Evolutionary conservation across 2,797 vertebrate species (phyloP).

Genomic region (Periophthalmus magnuspinnatus): DNA sequence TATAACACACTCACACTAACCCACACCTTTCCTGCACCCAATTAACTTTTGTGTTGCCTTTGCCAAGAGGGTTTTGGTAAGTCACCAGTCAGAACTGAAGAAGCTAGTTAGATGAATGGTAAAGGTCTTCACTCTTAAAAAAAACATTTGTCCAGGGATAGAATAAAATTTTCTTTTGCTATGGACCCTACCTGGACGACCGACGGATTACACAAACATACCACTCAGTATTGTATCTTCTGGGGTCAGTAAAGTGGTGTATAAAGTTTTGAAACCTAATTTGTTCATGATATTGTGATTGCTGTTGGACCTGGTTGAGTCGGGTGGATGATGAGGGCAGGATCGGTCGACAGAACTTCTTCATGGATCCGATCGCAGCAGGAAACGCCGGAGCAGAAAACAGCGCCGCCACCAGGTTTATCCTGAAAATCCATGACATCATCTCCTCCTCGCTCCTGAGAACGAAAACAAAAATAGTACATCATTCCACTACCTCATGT

Average conservation of each 20-base stretch:
- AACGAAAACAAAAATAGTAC: neutral
- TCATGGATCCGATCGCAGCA: constrained; percentile 96
- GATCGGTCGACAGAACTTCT: constrained; percentile 93
- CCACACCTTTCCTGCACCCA: too few relatives aligned
- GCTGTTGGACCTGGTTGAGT: constrained; percentile 85
- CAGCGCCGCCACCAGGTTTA: constrained; percentile 93
- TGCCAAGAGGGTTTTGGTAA: too few relatives aligned
- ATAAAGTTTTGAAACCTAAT: neutral
- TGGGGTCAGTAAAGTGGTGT: neutral
- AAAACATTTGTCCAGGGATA: too few relatives aligned
- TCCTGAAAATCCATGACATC: constrained; percentile 95
- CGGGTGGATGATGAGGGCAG: constrained; percentile 91
- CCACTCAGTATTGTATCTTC: neutral
- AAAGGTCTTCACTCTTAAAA: too few relatives aligned
- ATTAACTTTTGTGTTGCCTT: too few relatives aligned
- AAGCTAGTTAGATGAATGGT: too few relatives aligned
- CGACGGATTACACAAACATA: too few relatives aligned
- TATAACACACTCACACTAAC: too few relatives aligned
- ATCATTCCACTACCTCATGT: neutral
- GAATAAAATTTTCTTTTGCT: too few relatives aligned
- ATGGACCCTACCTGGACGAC: too few relatives aligned
- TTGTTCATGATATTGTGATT: neutral
- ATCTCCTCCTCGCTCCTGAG: constrained; percentile 94
- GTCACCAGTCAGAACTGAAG: too few relatives aligned
- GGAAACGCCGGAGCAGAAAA: constrained; percentile 96